Evolutionary conservation across 2,888 invertebrate genomes (phyloP), one percentile per base, ranked within the genome.

Genomic region (Drosophila fungiperda): DNA sequence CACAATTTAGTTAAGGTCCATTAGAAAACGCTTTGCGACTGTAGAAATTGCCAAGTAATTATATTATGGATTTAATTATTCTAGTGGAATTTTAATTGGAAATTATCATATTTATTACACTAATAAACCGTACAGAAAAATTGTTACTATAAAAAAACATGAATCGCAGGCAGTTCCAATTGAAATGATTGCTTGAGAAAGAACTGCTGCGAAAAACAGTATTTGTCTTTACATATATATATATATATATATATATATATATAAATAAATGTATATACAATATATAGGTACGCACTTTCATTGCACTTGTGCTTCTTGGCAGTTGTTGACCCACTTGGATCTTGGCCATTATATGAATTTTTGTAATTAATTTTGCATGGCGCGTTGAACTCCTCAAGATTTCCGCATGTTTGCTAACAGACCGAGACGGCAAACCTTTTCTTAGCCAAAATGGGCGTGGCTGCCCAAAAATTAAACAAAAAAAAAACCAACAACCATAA

Each of bases 301-400:
- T 45, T 64, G 70, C 70, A 36, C 48, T 53, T 69, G 66, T 60
- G 69, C 57, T 76, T 66, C 38, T 64, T 69, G 59, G 54, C 71
- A 63, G 77, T 77, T 61, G 84, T 89, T 90, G 91, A 87, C 91
- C 91, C 88, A 91, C 70, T 91, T 91, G 91, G 91, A 90, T 80
- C 80, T 59, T 62, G 70, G 91, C 91, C 91, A 91, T 90, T 85
- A 81, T 86, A 78, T 82, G 82, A 85, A 88, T 90, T 78, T 78
- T 83, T 86, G 82, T 84, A 91, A 90, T 91, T 91, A 89, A 91
- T 91, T 85, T 83, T 80, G 23, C 68, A 70, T 60, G 78, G 73
- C 64, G 59, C 57, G 59, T 62, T 58, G 79, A 60, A 67, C 64
- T 61, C 68, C 69, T 62, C 69, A 64, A 72, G 75, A 78, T 71